These are phyloP conservation scores for Aix galericulata DNA, from an alignment of 2,113 vertebrate genomes.

Conservation along the genomic window DNA sequence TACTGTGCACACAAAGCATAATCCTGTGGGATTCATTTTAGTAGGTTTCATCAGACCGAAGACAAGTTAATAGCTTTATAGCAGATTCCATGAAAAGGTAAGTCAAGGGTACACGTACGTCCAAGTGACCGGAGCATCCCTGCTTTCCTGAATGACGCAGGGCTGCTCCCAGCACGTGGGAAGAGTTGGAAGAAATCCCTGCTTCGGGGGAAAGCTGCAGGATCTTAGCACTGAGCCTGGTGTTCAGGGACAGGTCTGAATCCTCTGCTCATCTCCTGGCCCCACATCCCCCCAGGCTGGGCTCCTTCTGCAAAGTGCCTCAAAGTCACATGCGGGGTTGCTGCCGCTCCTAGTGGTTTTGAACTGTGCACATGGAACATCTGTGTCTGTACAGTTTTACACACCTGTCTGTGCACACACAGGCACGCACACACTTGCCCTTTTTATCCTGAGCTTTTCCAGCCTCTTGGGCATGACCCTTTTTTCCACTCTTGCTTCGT, in stretches of 20 bases:
- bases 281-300: neutral
- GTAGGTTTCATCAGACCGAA: neutral
- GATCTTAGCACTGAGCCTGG: neutral
- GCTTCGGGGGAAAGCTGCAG: neutral
- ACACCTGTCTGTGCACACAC: neutral
- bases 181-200: neutral
- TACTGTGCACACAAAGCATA: neutral
- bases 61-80: neutral
- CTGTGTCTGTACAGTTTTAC: fast-evolving
- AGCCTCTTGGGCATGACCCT: neutral
- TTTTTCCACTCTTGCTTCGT: neutral
- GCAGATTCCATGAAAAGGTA: neutral
- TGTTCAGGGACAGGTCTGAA: neutral
- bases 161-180: neutral
- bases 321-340: neutral
- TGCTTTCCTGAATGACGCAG: fast-evolving
- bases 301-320: neutral
- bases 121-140: neutral
- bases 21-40: neutral
- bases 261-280: too few relatives aligned
- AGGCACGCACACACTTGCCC: too few relatives aligned
- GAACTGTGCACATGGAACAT: neutral
- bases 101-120: too few relatives aligned
- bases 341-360: neutral
- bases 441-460: neutral